phyloP scores from a whole-genome alignment of 2,888 invertebrate species.

The Hesperia comma region DNA sequence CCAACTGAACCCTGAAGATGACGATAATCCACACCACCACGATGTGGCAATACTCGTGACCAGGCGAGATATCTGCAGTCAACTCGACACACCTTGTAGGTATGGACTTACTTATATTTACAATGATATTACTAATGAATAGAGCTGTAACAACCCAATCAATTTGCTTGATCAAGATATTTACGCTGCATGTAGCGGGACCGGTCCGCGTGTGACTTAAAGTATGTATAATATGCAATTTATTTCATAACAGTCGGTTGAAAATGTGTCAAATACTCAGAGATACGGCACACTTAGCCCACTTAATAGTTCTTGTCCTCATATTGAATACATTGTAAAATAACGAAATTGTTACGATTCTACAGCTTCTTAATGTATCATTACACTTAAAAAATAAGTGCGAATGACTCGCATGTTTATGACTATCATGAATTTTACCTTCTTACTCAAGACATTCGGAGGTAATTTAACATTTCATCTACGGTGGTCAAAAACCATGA shows the following conservation, averaged over 20 bases:
- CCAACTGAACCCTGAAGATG: constrained; percentile 88
- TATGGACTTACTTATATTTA: constrained; percentile 55
- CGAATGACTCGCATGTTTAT: no score
- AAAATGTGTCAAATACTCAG: constrained; percentile 18
- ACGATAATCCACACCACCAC: constrained; percentile 93
- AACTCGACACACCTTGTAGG: constrained; percentile 81
- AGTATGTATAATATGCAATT: constrained; percentile 26
- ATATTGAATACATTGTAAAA: background rate
- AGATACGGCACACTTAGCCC: constrained; percentile 26
- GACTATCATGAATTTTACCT: background rate
- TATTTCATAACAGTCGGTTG: constrained; percentile 22
- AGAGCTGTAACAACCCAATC: constrained; percentile 28
- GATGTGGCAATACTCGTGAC: constrained; percentile 95
- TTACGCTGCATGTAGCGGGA: constrained; percentile 27
- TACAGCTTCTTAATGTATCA: background rate
- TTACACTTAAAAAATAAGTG: no score
- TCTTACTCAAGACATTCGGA: background rate
- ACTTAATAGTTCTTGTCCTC: constrained; percentile 6
- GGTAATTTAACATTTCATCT: background rate
- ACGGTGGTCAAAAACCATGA: constrained; percentile 7
- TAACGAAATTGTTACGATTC: constrained; percentile 1
- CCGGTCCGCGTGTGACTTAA: constrained; percentile 29
- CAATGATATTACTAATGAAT: constrained; percentile 27
- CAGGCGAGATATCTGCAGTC: constrained; percentile 89
- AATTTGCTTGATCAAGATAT: constrained; percentile 34